Evolutionary conservation across 2,113 vertebrate species (phyloP).

Genomic region (Oceanodroma tethys): DNA sequence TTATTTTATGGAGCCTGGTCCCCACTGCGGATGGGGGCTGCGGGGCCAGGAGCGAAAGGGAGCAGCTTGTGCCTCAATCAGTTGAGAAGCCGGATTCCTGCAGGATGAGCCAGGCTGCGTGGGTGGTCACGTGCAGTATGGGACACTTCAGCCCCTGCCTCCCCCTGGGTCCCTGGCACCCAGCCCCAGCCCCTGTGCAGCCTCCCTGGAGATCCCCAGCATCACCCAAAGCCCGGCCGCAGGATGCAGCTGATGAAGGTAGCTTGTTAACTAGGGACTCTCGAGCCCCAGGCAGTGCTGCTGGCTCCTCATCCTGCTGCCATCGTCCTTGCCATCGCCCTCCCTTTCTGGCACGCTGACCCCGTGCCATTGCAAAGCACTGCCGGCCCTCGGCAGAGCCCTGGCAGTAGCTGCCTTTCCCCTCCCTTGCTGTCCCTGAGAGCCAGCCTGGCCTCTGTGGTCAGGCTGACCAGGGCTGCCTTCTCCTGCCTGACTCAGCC

Average conservation of each 20-base stretch:
- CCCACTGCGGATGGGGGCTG: neutral
- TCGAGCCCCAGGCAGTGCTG: neutral
- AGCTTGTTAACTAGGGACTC: neutral
- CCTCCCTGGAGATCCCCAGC: neutral
- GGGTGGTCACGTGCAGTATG: neutral
- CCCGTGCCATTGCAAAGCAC: neutral
- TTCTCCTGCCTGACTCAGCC: neutral
- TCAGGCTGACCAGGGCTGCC: neutral
- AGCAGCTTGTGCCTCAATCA: neutral
- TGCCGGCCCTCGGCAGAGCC: neutral
- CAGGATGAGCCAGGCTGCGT: neutral
- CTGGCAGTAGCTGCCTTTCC: neutral
- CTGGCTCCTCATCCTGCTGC: neutral
- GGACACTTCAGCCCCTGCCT: neutral
- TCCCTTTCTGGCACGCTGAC: neutral
- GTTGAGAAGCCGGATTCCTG: neutral
- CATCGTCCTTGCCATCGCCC: neutral
- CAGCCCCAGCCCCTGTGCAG: neutral
- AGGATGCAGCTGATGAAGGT: neutral
- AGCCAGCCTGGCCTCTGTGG: neutral
- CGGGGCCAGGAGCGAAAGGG: rapidly evolving
- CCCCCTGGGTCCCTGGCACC: neutral
- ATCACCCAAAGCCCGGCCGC: neutral
- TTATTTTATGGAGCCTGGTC: neutral
- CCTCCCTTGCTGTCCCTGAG: neutral